Base-by-base conservation (phyloP, 2,888 invertebrate species). In the Zygaena filipendulae region DNA sequence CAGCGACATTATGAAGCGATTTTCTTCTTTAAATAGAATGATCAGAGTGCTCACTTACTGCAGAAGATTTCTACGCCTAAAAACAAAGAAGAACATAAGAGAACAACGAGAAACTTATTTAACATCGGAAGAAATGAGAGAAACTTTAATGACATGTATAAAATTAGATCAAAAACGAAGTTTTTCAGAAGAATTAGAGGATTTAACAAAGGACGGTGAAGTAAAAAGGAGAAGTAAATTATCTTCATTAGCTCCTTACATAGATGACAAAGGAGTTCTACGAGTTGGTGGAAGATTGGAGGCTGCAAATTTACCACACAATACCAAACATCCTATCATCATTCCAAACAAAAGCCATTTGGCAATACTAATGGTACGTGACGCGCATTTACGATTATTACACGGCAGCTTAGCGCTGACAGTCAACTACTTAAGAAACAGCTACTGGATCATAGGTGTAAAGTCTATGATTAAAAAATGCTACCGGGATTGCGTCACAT, bases 321-420 rank as follows among this genome's bases (percentile, higher is more conserved):
- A 22, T 2, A 24, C 13, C 1, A 39, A 39, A 25, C 37, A 41
- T 33, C 41, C 38, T 3, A 32, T 39, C 4, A 43, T 47, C 23
- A 9, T 47, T 3, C 32, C 32, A 1, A 39, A 36, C 13, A 36
- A 37, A 13, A 39, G 31, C n/a, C 16, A 9, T 5, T 19, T 49
- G 2, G 32, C 32, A 19, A 28, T 13, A 5, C 27, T 45, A 7
- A 25, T 48, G 3, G 3, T 48, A n/a, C 33, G 36, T n/a, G 34
- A 43, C 5, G 40, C 43, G 4, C 43, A 47, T 21, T 1, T 16
- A 9, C 39, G 33, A 23, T 47, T 42, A 10, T 12, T 45, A 8
- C 45, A 48, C 16, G 46, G 49, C 3, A 43, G 42, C 9, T 26
- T 38, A 8, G 40, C 44, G n/a, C 12, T 44, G 3, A 46, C 40